phyloP scores from a whole-genome alignment of 2,888 invertebrate species.

The Drosophila crucigera region DNA sequence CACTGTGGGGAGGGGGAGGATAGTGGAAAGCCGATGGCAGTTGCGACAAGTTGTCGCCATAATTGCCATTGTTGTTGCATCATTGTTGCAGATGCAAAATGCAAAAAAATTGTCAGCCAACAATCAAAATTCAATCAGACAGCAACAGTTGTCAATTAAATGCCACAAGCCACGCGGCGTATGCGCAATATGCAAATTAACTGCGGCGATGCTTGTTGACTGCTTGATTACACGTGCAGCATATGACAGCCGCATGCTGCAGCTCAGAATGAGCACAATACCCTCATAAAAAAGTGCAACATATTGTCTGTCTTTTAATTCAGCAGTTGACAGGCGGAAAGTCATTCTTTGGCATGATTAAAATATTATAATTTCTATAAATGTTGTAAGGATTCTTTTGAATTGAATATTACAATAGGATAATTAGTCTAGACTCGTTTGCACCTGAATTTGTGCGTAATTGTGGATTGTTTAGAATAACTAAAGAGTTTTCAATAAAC shows the following conservation, averaged over 20 bases:
- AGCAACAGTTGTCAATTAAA: slow-evolving; percentile 77
- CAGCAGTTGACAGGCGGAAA: not conserved
- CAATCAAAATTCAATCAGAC: slow-evolving; percentile 76
- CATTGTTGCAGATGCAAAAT: slow-evolving; percentile 49
- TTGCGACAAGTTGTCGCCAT: slow-evolving; percentile 46
- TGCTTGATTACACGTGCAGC: slow-evolving; percentile 38
- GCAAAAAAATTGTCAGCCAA: slow-evolving; percentile 55
- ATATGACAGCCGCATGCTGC: slow-evolving; percentile 46
- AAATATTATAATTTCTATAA: not conserved
- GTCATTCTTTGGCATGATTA: not conserved
- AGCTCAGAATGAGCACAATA: slow-evolving; percentile 36
- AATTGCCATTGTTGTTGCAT: slow-evolving; percentile 48
- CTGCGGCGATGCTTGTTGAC: slow-evolving; percentile 4
- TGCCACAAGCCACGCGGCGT: slow-evolving; percentile 46
- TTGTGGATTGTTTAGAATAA: no score
- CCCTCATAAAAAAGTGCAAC: not conserved
- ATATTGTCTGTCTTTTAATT: not conserved
- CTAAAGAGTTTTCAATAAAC: no score
- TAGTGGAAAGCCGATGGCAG: not conserved
- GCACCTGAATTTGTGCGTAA: no score
- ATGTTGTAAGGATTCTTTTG: not conserved
- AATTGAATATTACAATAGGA: not conserved
- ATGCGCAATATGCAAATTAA: slow-evolving; percentile 54
- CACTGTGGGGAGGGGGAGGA: no score
- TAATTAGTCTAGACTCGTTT: not conserved